Conservation (phyloP, 2,113 vertebrate species). For the Sciurus niger region DNA sequence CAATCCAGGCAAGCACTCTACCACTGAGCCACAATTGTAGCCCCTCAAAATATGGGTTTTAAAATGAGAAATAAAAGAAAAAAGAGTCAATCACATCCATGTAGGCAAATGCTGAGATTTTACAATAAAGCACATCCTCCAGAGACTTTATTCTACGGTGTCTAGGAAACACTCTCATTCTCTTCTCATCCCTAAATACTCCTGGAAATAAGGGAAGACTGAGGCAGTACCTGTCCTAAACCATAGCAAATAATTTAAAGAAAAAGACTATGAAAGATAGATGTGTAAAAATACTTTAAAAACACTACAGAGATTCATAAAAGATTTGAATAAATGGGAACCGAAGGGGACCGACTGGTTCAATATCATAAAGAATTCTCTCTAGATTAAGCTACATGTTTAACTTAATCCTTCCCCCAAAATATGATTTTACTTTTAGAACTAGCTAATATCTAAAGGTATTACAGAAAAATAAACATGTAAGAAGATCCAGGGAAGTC, state of each 20-base stretch:
- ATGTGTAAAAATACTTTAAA: background rate
- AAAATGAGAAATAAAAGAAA: background rate
- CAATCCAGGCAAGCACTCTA: too few relatives aligned
- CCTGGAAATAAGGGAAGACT: background rate
- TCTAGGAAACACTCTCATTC: background rate
- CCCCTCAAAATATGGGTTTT: background rate
- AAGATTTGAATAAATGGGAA: conserved; percentile 24
- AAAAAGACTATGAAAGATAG: background rate
- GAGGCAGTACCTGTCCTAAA: background rate
- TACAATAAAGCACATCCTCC: background rate
- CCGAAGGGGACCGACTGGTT: background rate
- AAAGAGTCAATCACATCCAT: background rate
- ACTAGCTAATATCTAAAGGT: background rate
- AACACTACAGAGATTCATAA: background rate
- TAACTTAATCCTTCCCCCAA: background rate
- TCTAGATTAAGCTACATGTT: background rate
- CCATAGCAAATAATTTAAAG: background rate
- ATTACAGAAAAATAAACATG: background rate
- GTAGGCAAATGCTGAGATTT: background rate
- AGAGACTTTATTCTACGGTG: background rate
- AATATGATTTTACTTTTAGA: background rate
- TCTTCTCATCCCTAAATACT: background rate
- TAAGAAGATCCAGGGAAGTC: background rate
- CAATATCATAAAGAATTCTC: background rate
- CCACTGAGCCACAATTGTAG: too few relatives aligned